Evolutionary conservation across 2,888 invertebrate species (phyloP).

Genomic region (Apodemia duryi): DNA sequence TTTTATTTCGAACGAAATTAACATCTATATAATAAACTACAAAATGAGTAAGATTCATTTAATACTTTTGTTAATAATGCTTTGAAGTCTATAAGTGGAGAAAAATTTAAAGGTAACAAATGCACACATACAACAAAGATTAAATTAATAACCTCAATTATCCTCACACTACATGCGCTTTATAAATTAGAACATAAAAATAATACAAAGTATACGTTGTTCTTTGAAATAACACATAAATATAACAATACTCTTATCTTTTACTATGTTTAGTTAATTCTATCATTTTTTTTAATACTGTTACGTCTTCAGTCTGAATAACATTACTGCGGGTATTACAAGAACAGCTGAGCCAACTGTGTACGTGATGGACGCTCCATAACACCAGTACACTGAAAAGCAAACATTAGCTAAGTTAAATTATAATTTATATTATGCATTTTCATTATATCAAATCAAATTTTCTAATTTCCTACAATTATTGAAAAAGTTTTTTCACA

Average conservation of each 20-base stretch:
- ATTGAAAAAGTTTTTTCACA: no score
- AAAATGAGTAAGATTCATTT: no score
- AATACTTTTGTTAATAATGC: no score
- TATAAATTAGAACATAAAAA: background rate
- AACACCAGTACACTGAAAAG: constrained; percentile 91
- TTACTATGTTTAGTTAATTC: constrained; percentile 7
- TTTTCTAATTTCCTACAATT: no score
- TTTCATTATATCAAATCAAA: no score
- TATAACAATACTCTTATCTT: background rate
- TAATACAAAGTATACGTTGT: background rate
- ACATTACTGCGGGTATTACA: constrained; percentile 86
- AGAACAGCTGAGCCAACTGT: constrained; percentile 87
- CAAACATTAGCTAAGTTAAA: background rate
- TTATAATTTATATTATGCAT: no score
- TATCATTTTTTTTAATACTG: constrained; percentile 22
- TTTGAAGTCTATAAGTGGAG: no score
- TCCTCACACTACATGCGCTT: background rate
- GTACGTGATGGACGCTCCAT: constrained; percentile 91
- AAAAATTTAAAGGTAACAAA: no score
- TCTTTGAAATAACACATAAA: background rate
- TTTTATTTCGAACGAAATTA: no score
- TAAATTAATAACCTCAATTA: no score
- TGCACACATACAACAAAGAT: background rate
- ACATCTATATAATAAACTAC: no score
- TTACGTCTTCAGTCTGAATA: constrained; percentile 69